Evolutionary conservation across 2,888 invertebrate genomes (phyloP).

Genomic region (Apamea epomidion): DNA sequence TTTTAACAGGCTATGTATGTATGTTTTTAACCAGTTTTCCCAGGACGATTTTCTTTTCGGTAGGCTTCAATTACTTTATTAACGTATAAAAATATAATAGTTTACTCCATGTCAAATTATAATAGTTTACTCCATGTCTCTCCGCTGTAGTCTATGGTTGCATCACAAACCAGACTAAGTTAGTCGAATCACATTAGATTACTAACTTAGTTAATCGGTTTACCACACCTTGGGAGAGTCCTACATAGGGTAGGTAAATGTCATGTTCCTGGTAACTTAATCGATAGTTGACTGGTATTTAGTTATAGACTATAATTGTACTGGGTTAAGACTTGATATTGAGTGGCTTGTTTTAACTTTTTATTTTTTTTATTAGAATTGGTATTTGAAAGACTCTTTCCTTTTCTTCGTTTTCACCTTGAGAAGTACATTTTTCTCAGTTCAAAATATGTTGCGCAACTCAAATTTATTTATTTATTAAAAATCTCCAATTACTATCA

Average conservation of each 20-base stretch:
- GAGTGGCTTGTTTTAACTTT: background rate
- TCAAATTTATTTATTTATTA: no score
- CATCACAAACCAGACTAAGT: slow-evolving; percentile 35
- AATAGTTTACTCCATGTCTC: no score
- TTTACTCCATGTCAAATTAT: background rate
- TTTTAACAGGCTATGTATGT: background rate
- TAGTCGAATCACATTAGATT: slow-evolving; percentile 46
- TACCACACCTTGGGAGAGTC: slow-evolving; percentile 19
- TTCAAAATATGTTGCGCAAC: background rate
- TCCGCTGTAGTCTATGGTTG: background rate
- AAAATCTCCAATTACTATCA: no score
- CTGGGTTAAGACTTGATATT: no score
- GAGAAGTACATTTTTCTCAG: background rate
- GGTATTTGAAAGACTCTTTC: background rate
- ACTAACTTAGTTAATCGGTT: slow-evolving; percentile 50
- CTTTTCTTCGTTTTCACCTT: background rate
- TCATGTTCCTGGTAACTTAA: background rate
- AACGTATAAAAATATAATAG: background rate
- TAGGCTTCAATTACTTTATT: background rate
- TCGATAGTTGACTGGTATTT: background rate
- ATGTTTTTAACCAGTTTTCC: background rate
- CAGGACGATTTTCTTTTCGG: no score
- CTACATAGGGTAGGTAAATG: background rate
- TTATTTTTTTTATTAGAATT: background rate
- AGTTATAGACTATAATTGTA: background rate